These are phyloP conservation scores for Cnemophilus loriae DNA, from an alignment of 2,113 vertebrate genomes.

Conservation along the genomic window DNA sequence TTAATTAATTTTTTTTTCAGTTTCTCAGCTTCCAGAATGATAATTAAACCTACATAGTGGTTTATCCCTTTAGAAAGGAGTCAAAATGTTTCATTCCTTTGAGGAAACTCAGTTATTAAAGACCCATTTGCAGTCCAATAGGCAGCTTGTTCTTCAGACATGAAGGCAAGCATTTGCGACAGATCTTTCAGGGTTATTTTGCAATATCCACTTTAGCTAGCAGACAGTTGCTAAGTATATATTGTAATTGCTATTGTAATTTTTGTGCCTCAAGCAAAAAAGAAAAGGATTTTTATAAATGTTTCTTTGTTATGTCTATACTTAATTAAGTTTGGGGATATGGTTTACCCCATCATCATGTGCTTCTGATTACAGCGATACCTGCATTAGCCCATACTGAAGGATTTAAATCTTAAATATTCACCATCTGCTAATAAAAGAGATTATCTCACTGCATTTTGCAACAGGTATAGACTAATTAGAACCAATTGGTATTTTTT, in stretches of 20 bases:
- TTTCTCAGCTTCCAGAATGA: not conserved
- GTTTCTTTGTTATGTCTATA: conserved; percentile 33
- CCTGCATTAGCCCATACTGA: not conserved
- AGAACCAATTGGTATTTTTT: not conserved
- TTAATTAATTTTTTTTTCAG: not conserved
- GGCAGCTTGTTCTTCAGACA: not conserved
- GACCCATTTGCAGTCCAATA: not conserved
- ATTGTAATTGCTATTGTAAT: not conserved
- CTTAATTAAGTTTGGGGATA: conserved; percentile 31
- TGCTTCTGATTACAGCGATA: conserved; percentile 47
- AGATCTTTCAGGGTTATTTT: not conserved
- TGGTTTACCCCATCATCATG: not conserved
- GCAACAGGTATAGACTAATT: conserved; percentile 1
- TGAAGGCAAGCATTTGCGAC: not conserved
- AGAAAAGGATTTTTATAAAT: not conserved
- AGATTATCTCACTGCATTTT: conserved; percentile 8
- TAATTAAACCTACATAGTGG: not conserved
- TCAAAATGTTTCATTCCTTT: not conserved
- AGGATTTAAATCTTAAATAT: conserved; percentile 9
- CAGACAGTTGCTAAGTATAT: not conserved
- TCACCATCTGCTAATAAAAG: not conserved
- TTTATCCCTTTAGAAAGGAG: not conserved
- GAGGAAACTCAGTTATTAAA: not conserved
- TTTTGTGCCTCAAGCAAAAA: not conserved
- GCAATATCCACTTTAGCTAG: not conserved